Evolutionary conservation across 2,113 vertebrate species (phyloP).

Genomic region (Pogonocichla stellata): DNA sequence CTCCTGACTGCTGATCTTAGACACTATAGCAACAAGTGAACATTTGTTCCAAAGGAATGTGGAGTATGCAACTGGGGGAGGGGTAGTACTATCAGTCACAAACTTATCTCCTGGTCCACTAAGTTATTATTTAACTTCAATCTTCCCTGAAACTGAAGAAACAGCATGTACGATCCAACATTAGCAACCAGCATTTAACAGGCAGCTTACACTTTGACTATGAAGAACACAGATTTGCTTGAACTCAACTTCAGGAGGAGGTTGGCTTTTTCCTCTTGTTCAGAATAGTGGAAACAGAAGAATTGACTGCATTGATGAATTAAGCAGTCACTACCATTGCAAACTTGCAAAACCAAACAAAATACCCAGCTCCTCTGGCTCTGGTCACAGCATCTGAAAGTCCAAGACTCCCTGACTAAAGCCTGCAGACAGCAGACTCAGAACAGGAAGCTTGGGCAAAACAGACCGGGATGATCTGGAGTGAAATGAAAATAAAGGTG

Average conservation of each 20-base stretch:
- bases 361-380: not conserved
- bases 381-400: not conserved
- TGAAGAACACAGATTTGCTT: not conserved
- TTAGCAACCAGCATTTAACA: not conserved
- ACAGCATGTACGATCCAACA: not conserved
- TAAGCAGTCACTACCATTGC: not conserved
- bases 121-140: constrained; percentile 71
- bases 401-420: not conserved
- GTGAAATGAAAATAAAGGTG: not conserved
- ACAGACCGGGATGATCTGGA: not conserved
- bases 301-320: not conserved
- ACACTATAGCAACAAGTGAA: constrained; percentile 88
- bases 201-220: constrained; percentile 10
- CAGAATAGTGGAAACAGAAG: not conserved
- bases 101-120: constrained; percentile 59
- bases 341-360: not conserved
- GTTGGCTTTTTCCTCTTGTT: not conserved
- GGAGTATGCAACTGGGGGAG: constrained; percentile 82
- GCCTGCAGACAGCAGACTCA: not conserved
- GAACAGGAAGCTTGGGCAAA: not conserved
- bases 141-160: constrained; percentile 34
- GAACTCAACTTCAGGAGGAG: not conserved
- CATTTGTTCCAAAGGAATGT: constrained; percentile 89
- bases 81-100: constrained; percentile 71
- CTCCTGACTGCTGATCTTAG: constrained; percentile 77